These are phyloP conservation scores for Pteropus rufus DNA, from an alignment of 2,797 vertebrate species.

Conservation along the genomic window DNA sequence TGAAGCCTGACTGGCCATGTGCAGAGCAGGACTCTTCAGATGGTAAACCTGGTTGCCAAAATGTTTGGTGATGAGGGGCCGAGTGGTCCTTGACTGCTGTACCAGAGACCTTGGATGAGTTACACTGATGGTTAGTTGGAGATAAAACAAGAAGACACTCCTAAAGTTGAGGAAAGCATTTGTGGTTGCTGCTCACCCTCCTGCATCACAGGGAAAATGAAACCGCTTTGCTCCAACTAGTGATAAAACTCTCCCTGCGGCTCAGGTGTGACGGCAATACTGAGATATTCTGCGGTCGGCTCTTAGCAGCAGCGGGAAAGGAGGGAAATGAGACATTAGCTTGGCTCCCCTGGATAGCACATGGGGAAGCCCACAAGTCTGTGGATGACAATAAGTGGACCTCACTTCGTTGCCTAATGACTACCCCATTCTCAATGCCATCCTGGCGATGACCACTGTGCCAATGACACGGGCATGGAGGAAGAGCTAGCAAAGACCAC, in stretches of 20 bases:
- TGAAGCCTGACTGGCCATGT: neutral
- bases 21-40: neutral
- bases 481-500: neutral
- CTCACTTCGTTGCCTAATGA: neutral
- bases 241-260: neutral
- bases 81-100: neutral
- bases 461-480: neutral
- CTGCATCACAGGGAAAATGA: neutral
- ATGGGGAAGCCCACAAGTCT: no score
- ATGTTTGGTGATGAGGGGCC: neutral
- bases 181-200: neutral
- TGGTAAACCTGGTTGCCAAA: neutral
- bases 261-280: neutral
- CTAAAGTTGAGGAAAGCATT: neutral
- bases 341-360: neutral
- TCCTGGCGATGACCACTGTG: neutral
- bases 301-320: neutral
- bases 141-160: neutral
- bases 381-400: neutral
- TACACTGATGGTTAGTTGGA: neutral
- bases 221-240: neutral
- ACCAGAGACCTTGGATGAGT: neutral
- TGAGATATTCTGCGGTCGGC: neutral
- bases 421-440: no score
- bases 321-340: neutral